Evolutionary conservation across 1,140 invertebrate genomes (phyloP).

Genomic region (Cepaea nemoralis): DNA sequence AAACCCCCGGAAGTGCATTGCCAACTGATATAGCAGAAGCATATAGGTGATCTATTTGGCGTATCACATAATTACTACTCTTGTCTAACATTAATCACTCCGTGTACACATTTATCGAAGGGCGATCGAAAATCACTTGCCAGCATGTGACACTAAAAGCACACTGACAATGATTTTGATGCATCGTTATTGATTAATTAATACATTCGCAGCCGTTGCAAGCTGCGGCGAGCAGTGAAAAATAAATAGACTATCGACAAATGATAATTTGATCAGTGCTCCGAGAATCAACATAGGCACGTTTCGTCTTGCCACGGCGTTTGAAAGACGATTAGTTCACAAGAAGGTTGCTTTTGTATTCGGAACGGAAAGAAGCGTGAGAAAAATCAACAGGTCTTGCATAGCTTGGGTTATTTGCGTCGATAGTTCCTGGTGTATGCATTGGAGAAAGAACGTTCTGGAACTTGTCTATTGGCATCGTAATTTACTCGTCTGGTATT

Average conservation of each 20-base stretch:
- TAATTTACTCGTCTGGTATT: no score
- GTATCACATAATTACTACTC: no score
- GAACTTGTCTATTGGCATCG: no score
- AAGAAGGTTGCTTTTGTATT: background rate
- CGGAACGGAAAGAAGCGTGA: background rate
- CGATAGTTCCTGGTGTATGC: no score
- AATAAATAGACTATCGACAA: conserved; percentile 3
- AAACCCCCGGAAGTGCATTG: no score
- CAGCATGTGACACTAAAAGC: background rate
- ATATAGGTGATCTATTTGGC: no score
- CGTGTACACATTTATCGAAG: no score
- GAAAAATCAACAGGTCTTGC: no score
- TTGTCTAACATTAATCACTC: background rate
- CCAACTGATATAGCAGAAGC: no score
- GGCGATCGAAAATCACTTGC: background rate
- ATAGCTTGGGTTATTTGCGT: no score
- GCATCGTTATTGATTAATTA: conserved; percentile 11
- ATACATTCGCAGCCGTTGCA: background rate
- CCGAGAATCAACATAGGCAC: background rate
- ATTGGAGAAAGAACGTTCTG: no score
- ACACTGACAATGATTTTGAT: background rate
- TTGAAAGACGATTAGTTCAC: background rate
- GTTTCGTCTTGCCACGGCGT: background rate
- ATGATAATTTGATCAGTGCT: background rate
- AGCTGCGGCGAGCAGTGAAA: background rate